phyloP scores from a whole-genome alignment of 2,888 invertebrate species.

The Cyclophora punctaria region DNA sequence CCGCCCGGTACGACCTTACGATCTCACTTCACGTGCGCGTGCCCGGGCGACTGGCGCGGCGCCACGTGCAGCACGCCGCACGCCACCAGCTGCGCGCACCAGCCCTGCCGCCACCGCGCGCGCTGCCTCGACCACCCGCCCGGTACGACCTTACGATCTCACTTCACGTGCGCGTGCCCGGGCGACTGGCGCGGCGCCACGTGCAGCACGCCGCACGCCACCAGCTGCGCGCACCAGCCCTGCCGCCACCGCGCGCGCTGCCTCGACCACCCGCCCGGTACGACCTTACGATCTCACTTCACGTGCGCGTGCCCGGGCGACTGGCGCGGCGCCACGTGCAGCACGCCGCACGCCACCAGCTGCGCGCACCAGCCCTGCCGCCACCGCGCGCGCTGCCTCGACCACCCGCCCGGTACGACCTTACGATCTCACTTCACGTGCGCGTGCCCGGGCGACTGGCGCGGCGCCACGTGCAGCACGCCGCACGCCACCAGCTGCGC shows the following conservation, averaged over 20 bases:
- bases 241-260: slow-evolving; percentile 87
- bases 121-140: too few relatives aligned
- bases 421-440: too few relatives aligned
- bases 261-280: too few relatives aligned
- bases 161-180: slow-evolving; percentile 78
- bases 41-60: slow-evolving; percentile 84
- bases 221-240: slow-evolving; percentile 84
- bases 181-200: slow-evolving; percentile 82
- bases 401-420: too few relatives aligned
- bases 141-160: too few relatives aligned
- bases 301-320: slow-evolving; percentile 82
- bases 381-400: slow-evolving; percentile 68
- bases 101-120: slow-evolving; percentile 86
- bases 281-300: slow-evolving; percentile 67
- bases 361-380: slow-evolving; percentile 85
- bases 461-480: slow-evolving; percentile 82
- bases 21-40: slow-evolving; percentile 79
- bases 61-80: slow-evolving; percentile 81
- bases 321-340: slow-evolving; percentile 82
- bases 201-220: slow-evolving; percentile 81
- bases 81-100: slow-evolving; percentile 82
- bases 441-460: slow-evolving; percentile 27
- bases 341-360: slow-evolving; percentile 80
- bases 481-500: slow-evolving; percentile 83
- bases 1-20: too few relatives aligned